Conservation (phyloP, 2,113 vertebrate species). For the Thamnophis sirtalis region DNA sequence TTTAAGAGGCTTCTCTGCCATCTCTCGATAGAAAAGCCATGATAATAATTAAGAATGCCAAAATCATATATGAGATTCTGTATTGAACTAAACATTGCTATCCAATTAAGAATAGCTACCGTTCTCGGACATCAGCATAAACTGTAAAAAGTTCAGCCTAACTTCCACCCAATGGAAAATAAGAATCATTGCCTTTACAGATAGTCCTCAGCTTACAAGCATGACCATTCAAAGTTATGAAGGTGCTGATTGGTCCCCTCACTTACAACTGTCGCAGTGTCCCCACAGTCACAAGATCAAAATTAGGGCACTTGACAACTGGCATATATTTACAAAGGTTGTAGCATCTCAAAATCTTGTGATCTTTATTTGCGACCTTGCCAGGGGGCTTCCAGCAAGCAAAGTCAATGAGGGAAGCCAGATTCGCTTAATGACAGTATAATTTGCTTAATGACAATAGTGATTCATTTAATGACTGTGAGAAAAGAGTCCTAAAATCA, state of each 20-base stretch:
- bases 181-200: not conserved
- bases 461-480: not conserved
- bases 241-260: not conserved
- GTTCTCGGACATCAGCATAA: not conserved
- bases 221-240: not conserved
- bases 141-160: not conserved
- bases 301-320: not conserved
- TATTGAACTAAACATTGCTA: not conserved
- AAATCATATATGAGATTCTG: not conserved
- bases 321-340: not conserved
- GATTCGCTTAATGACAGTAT: not conserved
- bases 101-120: not conserved
- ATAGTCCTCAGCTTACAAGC: not conserved
- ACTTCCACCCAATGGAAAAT: not conserved
- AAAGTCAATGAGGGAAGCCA: not conserved
- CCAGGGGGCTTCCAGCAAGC: not conserved
- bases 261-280: not conserved
- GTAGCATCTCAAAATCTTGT: not conserved
- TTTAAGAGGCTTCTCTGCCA: not conserved
- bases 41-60: not conserved
- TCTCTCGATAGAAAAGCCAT: not conserved
- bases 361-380: not conserved
- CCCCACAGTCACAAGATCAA: not conserved
- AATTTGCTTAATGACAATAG: not conserved
- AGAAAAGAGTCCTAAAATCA: not conserved